Conservation (phyloP, 1,140 invertebrate genomes). For the Lanistes nyassanus region DNA sequence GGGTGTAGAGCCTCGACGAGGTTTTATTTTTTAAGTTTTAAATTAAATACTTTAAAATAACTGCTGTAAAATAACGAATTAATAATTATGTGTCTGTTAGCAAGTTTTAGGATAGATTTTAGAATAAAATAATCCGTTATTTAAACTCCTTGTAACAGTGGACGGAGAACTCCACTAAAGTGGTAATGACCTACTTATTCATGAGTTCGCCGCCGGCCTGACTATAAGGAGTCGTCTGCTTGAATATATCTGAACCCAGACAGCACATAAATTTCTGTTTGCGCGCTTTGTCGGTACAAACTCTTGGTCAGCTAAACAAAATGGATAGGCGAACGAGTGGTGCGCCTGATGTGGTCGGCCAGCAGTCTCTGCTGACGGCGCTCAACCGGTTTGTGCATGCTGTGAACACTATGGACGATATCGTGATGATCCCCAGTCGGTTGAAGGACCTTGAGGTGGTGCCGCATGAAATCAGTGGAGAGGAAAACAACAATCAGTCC, state of each 20-base stretch:
- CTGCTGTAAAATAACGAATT: too few species aligned
- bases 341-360: slow-evolving; percentile 21
- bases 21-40: background rate
- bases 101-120: background rate
- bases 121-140: background rate
- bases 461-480: slow-evolving; percentile 30
- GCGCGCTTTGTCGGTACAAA: background rate
- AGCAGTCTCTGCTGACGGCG: slow-evolving; percentile 48
- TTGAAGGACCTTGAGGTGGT: slow-evolving; percentile 49
- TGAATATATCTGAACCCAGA: background rate
- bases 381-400: slow-evolving; percentile 51
- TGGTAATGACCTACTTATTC: slow-evolving; percentile 1
- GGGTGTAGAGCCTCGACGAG: background rate
- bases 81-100: background rate
- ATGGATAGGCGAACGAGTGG: slow-evolving; percentile 26
- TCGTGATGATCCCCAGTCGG: slow-evolving; percentile 55
- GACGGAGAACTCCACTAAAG: background rate
- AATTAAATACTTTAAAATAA: background rate
- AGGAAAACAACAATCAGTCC: slow-evolving; percentile 38
- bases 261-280: background rate
- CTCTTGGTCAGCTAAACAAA: background rate
- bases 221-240: background rate
- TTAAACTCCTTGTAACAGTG: background rate
- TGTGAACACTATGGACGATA: slow-evolving; percentile 52
- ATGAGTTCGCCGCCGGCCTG: background rate